Percentiles rank a stretch among this genome's conserved stretches.
phyloP scores from a whole-genome alignment of 2,888 invertebrate genomes.

The Melinaea marsaeus region DNA sequence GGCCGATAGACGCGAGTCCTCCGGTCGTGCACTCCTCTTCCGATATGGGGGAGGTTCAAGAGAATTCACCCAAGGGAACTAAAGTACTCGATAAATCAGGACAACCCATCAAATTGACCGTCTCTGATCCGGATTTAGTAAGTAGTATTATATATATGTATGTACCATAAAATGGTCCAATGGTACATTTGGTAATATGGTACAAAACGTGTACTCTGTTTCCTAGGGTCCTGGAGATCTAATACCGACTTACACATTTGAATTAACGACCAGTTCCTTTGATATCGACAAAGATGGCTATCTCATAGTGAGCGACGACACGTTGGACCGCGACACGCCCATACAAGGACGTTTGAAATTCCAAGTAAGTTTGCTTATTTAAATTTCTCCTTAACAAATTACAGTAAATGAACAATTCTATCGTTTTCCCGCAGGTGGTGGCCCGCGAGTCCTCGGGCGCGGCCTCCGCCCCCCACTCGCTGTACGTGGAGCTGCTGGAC shows the following conservation, averaged over 20 bases:
- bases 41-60: slow-evolving; percentile 87
- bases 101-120: slow-evolving; percentile 83
- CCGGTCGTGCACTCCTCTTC: slow-evolving; percentile 85
- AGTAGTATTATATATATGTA: slow-evolving; percentile 42
- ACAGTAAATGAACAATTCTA: too few relatives aligned
- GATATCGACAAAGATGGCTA: slow-evolving; percentile 84
- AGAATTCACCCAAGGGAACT: slow-evolving; percentile 91
- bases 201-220: slow-evolving; percentile 15
- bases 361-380: slow-evolving; percentile 73
- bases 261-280: slow-evolving; percentile 90
- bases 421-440: slow-evolving; percentile 77
- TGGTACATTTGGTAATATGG: background rate
- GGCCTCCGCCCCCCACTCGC: slow-evolving; percentile 88
- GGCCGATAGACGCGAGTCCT: slow-evolving; percentile 91
- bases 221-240: slow-evolving; percentile 87
- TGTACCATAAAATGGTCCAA: background rate
- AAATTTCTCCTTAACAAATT: background rate
- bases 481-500: slow-evolving; percentile 87
- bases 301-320: slow-evolving; percentile 88
- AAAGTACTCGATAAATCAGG: slow-evolving; percentile 82
- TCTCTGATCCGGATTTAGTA: slow-evolving; percentile 92
- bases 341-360: slow-evolving; percentile 90
- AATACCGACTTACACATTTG: slow-evolving; percentile 87
- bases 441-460: slow-evolving; percentile 89
- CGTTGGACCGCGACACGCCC: slow-evolving; percentile 91